Percentiles rank a stretch among this genome's conserved stretches.
Evolutionary conservation across 2,888 invertebrate species (phyloP).

Genomic region (Diploptera punctata): DNA sequence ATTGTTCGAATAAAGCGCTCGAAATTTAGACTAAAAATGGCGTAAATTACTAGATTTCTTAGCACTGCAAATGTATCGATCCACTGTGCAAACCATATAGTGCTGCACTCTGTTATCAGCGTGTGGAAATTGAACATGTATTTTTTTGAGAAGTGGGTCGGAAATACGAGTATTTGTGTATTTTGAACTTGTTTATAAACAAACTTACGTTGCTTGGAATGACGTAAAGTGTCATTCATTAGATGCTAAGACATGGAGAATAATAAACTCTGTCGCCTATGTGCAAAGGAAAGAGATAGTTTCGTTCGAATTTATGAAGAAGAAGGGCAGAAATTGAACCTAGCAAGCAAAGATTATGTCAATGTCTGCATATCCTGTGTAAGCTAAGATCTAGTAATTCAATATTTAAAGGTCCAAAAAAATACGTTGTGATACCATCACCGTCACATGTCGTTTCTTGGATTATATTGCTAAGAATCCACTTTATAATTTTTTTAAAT

Average conservation of each 20-base stretch:
- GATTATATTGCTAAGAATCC: too few relatives aligned
- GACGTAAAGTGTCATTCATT: slow-evolving; percentile 44
- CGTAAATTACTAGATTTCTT: not conserved
- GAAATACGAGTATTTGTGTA: slow-evolving; percentile 17
- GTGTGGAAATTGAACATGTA: slow-evolving; percentile 19
- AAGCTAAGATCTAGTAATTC: slow-evolving; percentile 34
- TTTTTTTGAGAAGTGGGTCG: slow-evolving; percentile 30
- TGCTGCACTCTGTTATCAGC: slow-evolving; percentile 39
- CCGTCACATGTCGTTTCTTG: too few relatives aligned
- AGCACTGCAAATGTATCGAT: slow-evolving; percentile 15
- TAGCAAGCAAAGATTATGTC: slow-evolving; percentile 48
- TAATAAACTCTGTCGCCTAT: slow-evolving; percentile 41
- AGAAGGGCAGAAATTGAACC: slow-evolving; percentile 47
- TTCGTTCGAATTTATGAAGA: slow-evolving; percentile 48
- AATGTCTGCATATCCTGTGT: slow-evolving; percentile 51
- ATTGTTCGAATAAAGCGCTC: too few relatives aligned
- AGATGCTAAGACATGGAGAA: slow-evolving; percentile 33
- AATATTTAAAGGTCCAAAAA: not conserved
- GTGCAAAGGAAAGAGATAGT: slow-evolving; percentile 40
- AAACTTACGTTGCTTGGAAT: slow-evolving; percentile 32
- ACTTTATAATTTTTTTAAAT: too few relatives aligned
- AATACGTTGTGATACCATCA: too few relatives aligned
- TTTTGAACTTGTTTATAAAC: slow-evolving; percentile 40
- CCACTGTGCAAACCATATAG: not conserved
- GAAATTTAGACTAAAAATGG: slow-evolving; percentile 19